Evolutionary conservation across 2,113 vertebrate species (phyloP), one percentile per base, ranked within the genome.

Genomic region (Paraplagusia blochii): DNA sequence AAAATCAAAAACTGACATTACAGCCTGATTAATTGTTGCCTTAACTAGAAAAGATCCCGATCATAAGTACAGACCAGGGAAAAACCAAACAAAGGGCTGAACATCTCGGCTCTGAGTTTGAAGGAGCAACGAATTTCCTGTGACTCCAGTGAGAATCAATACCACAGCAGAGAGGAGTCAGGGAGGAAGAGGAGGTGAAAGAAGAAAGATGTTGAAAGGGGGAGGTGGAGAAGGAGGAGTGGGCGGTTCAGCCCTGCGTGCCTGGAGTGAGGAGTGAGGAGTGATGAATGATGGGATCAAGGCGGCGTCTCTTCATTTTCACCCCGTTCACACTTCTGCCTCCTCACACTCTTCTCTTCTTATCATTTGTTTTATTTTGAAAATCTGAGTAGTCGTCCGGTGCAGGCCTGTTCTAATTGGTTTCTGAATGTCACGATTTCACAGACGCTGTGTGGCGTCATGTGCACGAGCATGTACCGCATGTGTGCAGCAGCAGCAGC

Each of bases 141-240:
- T 63, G 77, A 77, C 48, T 78, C 52, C 45, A 75, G 36, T 56
- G 57, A 58, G 61, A 77, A 85, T 86, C 82, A 80, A 84, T 89
- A 86, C 79, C 71, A 82, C 63, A 74, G 74, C 63, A 72, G 63
- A 57, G 51, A 57, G 63, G 61, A 63, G 78, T 81, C 43, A 50
- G 63, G 48, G 18, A 22, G 17, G 63, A 33, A 14, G 49, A 2
- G 0, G 48, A n/a, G 62, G 40, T 11, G 15, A 1, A 14, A 46
- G 17, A 9, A 15, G 53, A 16, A 29, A 18, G 56, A 47, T 68
- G 42, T 15, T 40, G 66, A 42, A 58, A 16, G 18, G 50, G 14
- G 17, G 40, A 55, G 8, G 46, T 55, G n/a, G 50, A 40, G 34
- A 18, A 66, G 33, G 48, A 60, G 18, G 36, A 61, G 53, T 34